phyloP scores from a whole-genome alignment of 2,888 invertebrate genomes.

The Horisme vitalbata region DNA sequence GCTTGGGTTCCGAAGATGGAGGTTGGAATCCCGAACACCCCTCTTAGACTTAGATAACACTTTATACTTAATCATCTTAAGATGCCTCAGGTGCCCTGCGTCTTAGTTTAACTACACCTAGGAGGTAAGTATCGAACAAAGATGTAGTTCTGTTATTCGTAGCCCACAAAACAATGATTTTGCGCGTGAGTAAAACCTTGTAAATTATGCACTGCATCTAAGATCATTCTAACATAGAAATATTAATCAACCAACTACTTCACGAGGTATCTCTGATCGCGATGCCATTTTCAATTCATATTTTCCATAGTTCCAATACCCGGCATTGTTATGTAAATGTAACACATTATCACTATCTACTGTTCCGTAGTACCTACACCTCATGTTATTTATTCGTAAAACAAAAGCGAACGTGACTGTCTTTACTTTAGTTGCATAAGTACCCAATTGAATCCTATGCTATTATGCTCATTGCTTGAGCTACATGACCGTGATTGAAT shows the following conservation, averaged over 20 bases:
- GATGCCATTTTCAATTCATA: constrained; percentile 36
- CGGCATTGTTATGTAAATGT: constrained; percentile 65
- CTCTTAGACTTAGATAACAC: too few relatives aligned
- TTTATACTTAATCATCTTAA: too few relatives aligned
- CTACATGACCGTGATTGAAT: too few relatives aligned
- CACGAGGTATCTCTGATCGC: background rate
- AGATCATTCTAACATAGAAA: too few relatives aligned
- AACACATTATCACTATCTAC: constrained; percentile 45
- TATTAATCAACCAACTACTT: background rate
- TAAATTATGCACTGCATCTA: too few relatives aligned
- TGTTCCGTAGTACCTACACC: constrained; percentile 40
- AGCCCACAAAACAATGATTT: too few relatives aligned
- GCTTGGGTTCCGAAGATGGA: too few relatives aligned
- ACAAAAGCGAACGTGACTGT: constrained; percentile 41
- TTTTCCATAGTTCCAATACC: constrained; percentile 42
- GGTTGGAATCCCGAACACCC: too few relatives aligned
- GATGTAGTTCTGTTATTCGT: too few relatives aligned
- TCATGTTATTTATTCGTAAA: constrained; percentile 47
- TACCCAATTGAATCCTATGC: constrained; percentile 1
- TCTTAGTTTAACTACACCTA: too few relatives aligned
- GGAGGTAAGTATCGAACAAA: too few relatives aligned
- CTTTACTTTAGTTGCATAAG: constrained; percentile 3
- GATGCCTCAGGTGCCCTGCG: background rate
- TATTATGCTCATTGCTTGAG: background rate
- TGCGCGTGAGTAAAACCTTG: too few relatives aligned